A percentile compares a stretch with the other conserved stretches of the same genome.
phyloP scores from a whole-genome alignment of 1,140 invertebrate species.

The Drosophila orosa region DNA sequence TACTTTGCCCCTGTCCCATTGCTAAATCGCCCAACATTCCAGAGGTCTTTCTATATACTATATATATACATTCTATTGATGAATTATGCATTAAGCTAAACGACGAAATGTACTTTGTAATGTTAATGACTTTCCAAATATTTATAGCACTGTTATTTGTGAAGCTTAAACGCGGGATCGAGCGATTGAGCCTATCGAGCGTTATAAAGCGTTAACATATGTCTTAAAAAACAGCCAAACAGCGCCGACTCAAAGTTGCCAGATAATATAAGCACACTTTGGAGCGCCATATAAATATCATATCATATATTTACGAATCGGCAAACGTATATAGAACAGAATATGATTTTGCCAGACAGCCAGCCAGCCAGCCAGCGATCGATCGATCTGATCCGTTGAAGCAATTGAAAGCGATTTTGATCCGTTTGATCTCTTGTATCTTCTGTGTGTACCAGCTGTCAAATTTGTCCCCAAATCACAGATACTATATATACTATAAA shows the following conservation, averaged over 20 bases:
- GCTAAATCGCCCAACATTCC: constrained; percentile 30
- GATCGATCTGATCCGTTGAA: constrained; percentile 25
- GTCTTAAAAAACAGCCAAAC: constrained; percentile 46
- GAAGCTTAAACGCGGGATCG: constrained; percentile 73
- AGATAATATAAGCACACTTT: constrained; percentile 47
- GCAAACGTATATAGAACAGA: constrained; percentile 59
- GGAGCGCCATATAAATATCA: constrained; percentile 49
- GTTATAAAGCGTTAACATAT: constrained; percentile 45
- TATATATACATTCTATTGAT: constrained; percentile 13
- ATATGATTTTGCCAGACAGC: constrained; percentile 53
- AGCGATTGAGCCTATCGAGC: constrained; percentile 62
- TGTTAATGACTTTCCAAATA: constrained; percentile 80
- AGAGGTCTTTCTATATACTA: constrained; percentile 20
- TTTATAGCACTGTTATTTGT: constrained; percentile 77
- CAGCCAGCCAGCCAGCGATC: constrained; percentile 29
- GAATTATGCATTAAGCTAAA: constrained; percentile 45
- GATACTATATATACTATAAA: constrained; percentile 28
- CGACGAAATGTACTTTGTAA: constrained; percentile 58
- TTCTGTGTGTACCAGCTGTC: constrained; percentile 40
- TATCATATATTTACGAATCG: constrained; percentile 50
- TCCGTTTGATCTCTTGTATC: constrained; percentile 41
- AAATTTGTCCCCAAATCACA: constrained; percentile 55
- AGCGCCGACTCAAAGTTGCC: constrained; percentile 61
- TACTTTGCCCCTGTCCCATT: constrained; percentile 22
- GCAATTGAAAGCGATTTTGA: constrained; percentile 44